Conservation (phyloP, 2,888 invertebrate species). For the Andricus quercusramuli region DNA sequence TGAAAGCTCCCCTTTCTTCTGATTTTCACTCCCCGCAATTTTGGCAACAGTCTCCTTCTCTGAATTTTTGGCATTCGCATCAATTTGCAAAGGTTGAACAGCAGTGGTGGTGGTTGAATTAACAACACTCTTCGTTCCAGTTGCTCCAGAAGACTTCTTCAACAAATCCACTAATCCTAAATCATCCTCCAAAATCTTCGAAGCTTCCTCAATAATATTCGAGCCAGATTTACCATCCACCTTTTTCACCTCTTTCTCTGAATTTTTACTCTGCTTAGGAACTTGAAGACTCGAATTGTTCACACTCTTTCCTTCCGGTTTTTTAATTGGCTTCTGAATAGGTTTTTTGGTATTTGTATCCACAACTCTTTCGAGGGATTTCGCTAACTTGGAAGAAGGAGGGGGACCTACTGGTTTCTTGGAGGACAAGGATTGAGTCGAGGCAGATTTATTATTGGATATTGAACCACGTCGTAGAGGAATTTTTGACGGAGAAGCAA, state of each 20-base stretch:
- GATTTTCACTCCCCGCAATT: slow-evolving; percentile 43
- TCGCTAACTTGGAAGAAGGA: slow-evolving; percentile 45
- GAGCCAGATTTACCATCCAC: slow-evolving; percentile 14
- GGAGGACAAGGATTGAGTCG: slow-evolving; percentile 48
- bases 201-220: slow-evolving; percentile 37
- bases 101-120: slow-evolving; percentile 75
- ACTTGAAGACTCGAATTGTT: slow-evolving; percentile 15
- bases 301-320: background rate
- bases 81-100: slow-evolving; percentile 73
- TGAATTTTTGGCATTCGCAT: slow-evolving; percentile 63
- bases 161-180: slow-evolving; percentile 67
- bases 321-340: slow-evolving; percentile 3
- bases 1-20: slow-evolving; percentile 31
- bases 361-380: slow-evolving; percentile 41
- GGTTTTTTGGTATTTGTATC: slow-evolving; percentile 46
- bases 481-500: slow-evolving; percentile 71
- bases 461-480: slow-evolving; percentile 66
- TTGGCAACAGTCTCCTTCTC: slow-evolving; percentile 59
- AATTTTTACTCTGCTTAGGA: slow-evolving; percentile 11
- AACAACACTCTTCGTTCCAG: slow-evolving; percentile 72
- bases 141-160: slow-evolving; percentile 68
- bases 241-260: slow-evolving; percentile 38
- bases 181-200: slow-evolving; percentile 50
- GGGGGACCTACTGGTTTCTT: slow-evolving; percentile 44
- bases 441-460: slow-evolving; percentile 55